A percentile compares a stretch with the other conserved stretches of the same genome.
Conservation (phyloP, 2,888 invertebrate genomes). For the Melanostoma scalare region DNA sequence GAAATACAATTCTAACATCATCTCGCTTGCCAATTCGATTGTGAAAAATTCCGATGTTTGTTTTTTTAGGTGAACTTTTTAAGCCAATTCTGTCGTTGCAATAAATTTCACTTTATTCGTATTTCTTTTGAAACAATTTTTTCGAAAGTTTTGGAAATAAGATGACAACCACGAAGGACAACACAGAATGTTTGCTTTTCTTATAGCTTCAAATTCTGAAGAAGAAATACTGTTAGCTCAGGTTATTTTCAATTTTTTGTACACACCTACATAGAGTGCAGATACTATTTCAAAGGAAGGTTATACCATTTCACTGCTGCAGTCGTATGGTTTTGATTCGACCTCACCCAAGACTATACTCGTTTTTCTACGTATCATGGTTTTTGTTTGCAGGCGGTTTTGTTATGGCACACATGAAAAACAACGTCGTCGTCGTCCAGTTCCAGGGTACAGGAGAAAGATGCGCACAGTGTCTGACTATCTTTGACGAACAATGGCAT, state of each 20-base stretch:
- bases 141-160: conserved; percentile 23
- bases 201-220: conserved; percentile 13
- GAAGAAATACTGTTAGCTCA: conserved; percentile 23
- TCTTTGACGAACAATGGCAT: conserved; percentile 26
- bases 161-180: conserved; percentile 42
- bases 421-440: conserved; percentile 10
- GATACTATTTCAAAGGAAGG: conserved; percentile 16
- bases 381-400: conserved; percentile 41
- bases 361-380: background rate
- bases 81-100: conserved; percentile 36
- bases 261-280: background rate
- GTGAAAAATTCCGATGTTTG: conserved; percentile 53
- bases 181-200: conserved; percentile 28
- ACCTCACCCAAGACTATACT: conserved; percentile 18
- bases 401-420: conserved; percentile 30
- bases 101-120: conserved; percentile 22
- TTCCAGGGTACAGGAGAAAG: conserved; percentile 17
- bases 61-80: conserved; percentile 31
- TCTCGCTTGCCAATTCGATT: conserved; percentile 64
- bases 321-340: conserved; percentile 28
- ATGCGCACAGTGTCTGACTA: conserved; percentile 27
- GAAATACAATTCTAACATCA: conserved; percentile 25
- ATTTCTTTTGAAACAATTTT: conserved; percentile 42
- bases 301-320: conserved; percentile 10
- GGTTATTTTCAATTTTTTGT: conserved; percentile 47